Evolutionary conservation across 2,113 vertebrate species (phyloP).

Genomic region (Empidonax alnorum): DNA sequence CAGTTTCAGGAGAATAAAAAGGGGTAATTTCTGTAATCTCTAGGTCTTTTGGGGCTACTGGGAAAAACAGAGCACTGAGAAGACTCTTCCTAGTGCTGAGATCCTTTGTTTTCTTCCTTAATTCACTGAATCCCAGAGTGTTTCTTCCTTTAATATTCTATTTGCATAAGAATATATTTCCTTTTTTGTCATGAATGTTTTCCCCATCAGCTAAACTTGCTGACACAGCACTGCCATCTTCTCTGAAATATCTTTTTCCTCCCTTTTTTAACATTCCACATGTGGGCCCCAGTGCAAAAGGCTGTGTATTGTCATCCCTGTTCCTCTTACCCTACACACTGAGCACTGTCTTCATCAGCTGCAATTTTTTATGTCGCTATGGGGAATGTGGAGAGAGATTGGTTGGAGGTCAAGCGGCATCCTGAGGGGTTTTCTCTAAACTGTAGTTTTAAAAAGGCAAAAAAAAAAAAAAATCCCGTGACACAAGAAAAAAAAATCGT

Average conservation of each 20-base stretch:
- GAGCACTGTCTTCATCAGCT: neutral
- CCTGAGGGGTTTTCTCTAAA: neutral
- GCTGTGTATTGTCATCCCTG: neutral
- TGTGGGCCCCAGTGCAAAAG: fast-evolving
- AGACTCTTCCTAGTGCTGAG: neutral
- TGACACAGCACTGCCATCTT: neutral
- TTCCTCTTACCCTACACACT: neutral
- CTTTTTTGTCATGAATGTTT: neutral
- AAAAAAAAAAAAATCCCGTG: neutral
- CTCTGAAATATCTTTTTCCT: neutral
- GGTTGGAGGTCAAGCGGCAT: neutral
- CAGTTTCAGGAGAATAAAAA: neutral
- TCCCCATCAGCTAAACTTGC: neutral
- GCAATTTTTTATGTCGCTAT: neutral
- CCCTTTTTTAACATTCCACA: neutral
- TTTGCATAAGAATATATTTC: neutral
- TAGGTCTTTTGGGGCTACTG: neutral
- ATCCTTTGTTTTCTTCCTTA: neutral
- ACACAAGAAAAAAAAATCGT: neutral
- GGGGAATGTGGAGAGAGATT: neutral
- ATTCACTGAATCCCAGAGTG: neutral
- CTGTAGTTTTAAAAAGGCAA: neutral
- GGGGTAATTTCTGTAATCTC: neutral
- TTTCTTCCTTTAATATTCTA: neutral
- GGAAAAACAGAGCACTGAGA: neutral